A percentile compares a stretch with the other conserved stretches of the same genome.
These are phyloP conservation scores for Naja naja DNA, from an alignment of 2,113 vertebrate genomes.

Conservation along the genomic window DNA sequence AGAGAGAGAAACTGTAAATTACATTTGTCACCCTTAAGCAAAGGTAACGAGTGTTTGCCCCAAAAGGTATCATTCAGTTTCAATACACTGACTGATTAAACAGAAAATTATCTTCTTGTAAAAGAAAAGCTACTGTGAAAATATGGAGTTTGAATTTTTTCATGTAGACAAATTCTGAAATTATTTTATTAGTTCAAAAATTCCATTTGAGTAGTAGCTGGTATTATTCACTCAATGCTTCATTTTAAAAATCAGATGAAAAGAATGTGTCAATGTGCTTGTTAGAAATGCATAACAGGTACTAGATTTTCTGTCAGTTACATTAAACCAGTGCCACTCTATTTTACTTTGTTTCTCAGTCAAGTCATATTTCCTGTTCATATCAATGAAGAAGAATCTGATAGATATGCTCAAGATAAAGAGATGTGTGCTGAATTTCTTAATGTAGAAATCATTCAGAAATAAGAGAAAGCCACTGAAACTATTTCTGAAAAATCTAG, in stretches of 20 bases:
- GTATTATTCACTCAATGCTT: background rate
- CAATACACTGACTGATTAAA: background rate
- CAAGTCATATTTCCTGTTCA: background rate
- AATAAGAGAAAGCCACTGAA: background rate
- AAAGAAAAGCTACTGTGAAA: background rate
- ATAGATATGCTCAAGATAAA: background rate
- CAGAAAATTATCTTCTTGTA: conserved; percentile 7
- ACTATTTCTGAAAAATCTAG: background rate
- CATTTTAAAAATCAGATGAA: background rate
- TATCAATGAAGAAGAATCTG: background rate
- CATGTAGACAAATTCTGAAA: background rate
- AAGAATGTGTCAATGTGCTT: background rate
- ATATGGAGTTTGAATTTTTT: background rate
- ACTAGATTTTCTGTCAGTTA: background rate
- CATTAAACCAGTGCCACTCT: background rate
- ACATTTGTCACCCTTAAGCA: conserved; percentile 16
- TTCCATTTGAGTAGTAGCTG: background rate
- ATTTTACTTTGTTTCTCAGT: background rate
- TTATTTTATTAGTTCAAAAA: background rate
- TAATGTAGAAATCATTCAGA: background rate
- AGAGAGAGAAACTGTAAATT: background rate
- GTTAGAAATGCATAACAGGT: background rate
- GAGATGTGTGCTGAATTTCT: background rate
- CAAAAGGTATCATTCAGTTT: conserved; percentile 13
- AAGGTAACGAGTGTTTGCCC: too few species aligned